Percentiles rank a stretch among this genome's conserved stretches.
Conservation (phyloP, 2,888 invertebrate genomes). For the Phortica okadai region DNA sequence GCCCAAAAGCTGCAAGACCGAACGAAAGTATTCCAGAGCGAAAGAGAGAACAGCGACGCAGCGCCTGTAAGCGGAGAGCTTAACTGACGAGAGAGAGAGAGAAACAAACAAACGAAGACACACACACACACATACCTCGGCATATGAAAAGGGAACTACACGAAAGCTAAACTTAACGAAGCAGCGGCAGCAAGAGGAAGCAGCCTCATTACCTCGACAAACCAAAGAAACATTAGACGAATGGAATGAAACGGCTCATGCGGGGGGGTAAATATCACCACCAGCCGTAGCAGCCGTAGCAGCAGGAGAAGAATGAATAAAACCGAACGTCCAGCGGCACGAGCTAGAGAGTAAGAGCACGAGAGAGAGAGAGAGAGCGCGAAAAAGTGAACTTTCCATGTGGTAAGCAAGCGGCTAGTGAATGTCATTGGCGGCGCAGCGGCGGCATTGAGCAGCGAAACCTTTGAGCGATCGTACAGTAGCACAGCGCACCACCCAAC, state of each 20-base stretch:
- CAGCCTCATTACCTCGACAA: not conserved
- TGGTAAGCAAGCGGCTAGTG: slow-evolving; percentile 54
- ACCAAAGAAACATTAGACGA: too few relatives aligned
- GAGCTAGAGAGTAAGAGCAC: not conserved
- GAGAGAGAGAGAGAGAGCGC: slow-evolving; percentile 29
- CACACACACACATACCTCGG: not conserved
- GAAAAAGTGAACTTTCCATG: slow-evolving; percentile 68
- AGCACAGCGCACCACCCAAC: slow-evolving; percentile 26
- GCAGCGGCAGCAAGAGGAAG: not conserved
- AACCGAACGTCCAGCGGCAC: not conserved
- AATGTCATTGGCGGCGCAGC: not conserved
- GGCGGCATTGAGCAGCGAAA: slow-evolving; percentile 71
- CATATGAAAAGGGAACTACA: not conserved
- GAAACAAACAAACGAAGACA: slow-evolving; percentile 7
- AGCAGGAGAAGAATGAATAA: not conserved
- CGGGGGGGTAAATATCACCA: not conserved
- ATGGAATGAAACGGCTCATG: not conserved
- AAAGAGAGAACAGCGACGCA: not conserved
- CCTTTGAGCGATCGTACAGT: slow-evolving; percentile 71
- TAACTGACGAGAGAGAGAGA: slow-evolving; percentile 42
- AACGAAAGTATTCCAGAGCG: slow-evolving; percentile 34
- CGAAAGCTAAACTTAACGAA: slow-evolving; percentile 40
- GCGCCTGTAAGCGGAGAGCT: not conserved
- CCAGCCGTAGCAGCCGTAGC: not conserved
- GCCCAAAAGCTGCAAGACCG: slow-evolving; percentile 22